These are phyloP conservation scores for Bovichtus variegatus DNA, from an alignment of 2,797 vertebrate genomes.

Conservation along the genomic window DNA sequence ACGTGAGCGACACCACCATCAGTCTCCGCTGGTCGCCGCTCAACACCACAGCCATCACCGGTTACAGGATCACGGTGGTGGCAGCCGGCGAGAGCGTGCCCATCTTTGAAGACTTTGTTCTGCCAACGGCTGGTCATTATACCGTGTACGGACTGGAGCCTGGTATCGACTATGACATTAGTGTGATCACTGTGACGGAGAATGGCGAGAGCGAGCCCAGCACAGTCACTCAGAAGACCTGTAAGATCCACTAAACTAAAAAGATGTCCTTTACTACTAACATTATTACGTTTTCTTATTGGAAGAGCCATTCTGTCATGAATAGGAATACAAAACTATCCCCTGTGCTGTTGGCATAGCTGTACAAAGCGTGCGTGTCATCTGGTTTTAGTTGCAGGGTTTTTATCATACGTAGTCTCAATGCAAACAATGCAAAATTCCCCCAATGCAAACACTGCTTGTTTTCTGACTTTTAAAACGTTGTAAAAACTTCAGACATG, in stretches of 20 bases:
- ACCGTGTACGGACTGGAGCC: slow-evolving; percentile 96
- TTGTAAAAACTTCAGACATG: slow-evolving; percentile 56
- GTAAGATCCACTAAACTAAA: slow-evolving; percentile 82
- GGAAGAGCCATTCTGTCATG: neutral
- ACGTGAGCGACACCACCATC: slow-evolving; percentile 95
- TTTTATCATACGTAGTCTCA: slow-evolving; percentile 61
- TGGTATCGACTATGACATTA: slow-evolving; percentile 98
- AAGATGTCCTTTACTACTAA: neutral
- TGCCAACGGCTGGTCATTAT: slow-evolving; percentile 91
- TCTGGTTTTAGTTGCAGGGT: slow-evolving; percentile 68
- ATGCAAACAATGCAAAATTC: too few species aligned
- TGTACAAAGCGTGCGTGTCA: too few species aligned
- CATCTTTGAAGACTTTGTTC: slow-evolving; percentile 95
- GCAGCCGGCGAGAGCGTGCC: slow-evolving; percentile 95
- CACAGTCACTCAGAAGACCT: slow-evolving; percentile 95
- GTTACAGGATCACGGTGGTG: slow-evolving; percentile 96
- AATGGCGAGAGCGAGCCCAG: slow-evolving; percentile 95
- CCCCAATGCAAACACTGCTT: slow-evolving; percentile 49
- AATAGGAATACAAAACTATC: neutral
- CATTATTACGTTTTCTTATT: neutral
- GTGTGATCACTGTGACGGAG: slow-evolving; percentile 94
- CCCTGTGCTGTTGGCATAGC: too few species aligned
- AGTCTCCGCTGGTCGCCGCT: slow-evolving; percentile 95
- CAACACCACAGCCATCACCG: slow-evolving; percentile 93
- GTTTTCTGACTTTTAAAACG: slow-evolving; percentile 66